Conservation (phyloP, 2,888 invertebrate species). For the Ommatoiulus sabulosus region DNA sequence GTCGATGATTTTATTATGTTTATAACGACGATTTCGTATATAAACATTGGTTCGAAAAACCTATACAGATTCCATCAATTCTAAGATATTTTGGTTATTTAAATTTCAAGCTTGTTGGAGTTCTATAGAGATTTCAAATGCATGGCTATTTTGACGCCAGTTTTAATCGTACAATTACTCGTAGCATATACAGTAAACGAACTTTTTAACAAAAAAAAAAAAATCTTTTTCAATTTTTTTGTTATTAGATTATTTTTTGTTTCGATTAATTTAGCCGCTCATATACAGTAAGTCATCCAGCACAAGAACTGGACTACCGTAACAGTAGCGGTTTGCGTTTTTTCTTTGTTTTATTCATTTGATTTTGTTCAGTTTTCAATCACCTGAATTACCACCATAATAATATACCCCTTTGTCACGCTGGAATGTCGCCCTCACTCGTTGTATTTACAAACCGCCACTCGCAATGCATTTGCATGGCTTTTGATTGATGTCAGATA, state of each 20-base stretch:
- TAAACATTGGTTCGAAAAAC: neutral
- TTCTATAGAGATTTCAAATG: neutral
- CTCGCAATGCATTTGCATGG: constrained; percentile 35
- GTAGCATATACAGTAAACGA: neutral
- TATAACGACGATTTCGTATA: neutral
- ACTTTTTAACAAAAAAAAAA: neutral
- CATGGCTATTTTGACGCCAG: neutral
- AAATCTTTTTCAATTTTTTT: neutral
- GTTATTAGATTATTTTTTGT: neutral
- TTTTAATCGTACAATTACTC: neutral
- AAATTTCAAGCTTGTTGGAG: neutral
- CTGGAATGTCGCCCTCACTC: constrained; percentile 50
- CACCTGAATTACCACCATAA: constrained; percentile 46
- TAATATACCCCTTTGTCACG: constrained; percentile 17
- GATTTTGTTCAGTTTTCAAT: constrained; percentile 31
- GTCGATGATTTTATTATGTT: neutral
- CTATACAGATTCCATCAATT: neutral
- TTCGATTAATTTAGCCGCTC: neutral
- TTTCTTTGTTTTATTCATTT: constrained; percentile 27
- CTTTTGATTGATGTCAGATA: constrained; percentile 1
- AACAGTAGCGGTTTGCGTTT: neutral
- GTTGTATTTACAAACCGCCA: constrained; percentile 32
- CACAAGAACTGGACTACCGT: too few species aligned
- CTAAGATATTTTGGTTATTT: neutral
- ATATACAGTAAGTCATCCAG: neutral